phyloP scores from a whole-genome alignment of 35 echinoderm and acorn worm genomes.

The Patiria miniata region DNA sequence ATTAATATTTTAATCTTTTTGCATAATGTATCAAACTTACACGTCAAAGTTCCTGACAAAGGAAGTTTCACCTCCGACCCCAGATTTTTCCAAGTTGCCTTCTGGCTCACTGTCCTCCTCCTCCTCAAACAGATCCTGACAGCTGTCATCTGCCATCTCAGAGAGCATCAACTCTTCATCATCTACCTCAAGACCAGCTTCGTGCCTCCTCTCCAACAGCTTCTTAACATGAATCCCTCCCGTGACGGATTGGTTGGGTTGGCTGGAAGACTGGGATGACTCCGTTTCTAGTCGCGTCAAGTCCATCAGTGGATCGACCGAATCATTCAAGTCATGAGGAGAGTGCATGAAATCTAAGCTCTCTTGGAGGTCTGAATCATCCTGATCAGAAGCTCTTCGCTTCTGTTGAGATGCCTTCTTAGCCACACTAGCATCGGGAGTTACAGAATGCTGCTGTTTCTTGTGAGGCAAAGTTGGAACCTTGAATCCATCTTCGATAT shows the following conservation, averaged over 20 bases:
- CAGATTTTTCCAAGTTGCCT: background rate
- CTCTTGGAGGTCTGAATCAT: background rate
- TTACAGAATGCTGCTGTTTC: background rate
- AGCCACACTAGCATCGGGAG: background rate
- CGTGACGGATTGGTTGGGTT: background rate
- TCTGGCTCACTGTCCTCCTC: background rate
- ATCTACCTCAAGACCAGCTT: background rate
- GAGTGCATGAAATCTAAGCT: background rate
- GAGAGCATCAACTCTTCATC: background rate
- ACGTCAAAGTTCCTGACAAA: background rate
- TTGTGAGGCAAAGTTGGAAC: slow-evolving; percentile 12
- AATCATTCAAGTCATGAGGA: background rate
- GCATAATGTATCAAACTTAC: background rate
- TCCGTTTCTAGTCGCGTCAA: background rate
- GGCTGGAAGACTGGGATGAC: background rate
- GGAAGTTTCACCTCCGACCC: background rate
- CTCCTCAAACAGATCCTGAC: slow-evolving; percentile 11
- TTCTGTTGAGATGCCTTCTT: background rate
- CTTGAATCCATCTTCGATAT: background rate
- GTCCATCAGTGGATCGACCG: slow-evolving; percentile 11
- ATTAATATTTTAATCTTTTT: too few relatives aligned
- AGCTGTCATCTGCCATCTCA: background rate
- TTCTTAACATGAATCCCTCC: background rate
- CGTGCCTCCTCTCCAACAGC: background rate
- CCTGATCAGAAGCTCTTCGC: background rate